Evolutionary conservation across 1,140 invertebrate species (phyloP).

Genomic region (Drosophila lowei): DNA sequence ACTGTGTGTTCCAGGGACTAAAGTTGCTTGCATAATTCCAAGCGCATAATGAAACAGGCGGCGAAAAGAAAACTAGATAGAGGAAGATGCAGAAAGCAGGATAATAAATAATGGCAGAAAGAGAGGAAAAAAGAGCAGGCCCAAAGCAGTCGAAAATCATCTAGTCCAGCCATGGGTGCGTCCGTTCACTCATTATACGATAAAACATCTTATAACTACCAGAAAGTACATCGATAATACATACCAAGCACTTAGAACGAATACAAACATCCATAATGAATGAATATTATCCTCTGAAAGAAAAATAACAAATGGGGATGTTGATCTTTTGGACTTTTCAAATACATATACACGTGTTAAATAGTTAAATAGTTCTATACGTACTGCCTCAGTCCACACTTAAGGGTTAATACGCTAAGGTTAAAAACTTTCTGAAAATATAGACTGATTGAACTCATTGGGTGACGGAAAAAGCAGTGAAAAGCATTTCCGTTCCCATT

Average conservation of each 20-base stretch:
- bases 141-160: not conserved
- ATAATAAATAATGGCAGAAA: too few relatives aligned
- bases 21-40: conserved; percentile 69
- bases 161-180: too few relatives aligned
- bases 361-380: too few relatives aligned
- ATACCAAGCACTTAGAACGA: too few relatives aligned
- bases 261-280: too few relatives aligned
- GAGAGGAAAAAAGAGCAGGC: not conserved
- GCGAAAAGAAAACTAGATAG: conserved; percentile 5
- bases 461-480: conserved; percentile 36
- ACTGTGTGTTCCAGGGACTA: conserved; percentile 44
- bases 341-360: too few relatives aligned
- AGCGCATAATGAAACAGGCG: conserved; percentile 53
- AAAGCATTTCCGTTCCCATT: conserved; percentile 30
- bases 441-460: conserved; percentile 28
- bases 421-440: not conserved
- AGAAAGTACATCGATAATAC: too few relatives aligned
- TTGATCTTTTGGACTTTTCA: too few relatives aligned
- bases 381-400: not conserved
- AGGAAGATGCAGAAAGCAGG: not conserved
- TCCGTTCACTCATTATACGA: not conserved
- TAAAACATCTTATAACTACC: too few relatives aligned
- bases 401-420: not conserved
- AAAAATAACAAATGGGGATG: too few relatives aligned
- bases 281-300: too few relatives aligned